Percentiles rank a stretch among this genome's conserved stretches.
phyloP scores from a whole-genome alignment of 2,113 vertebrate species.

The Columba janthina region DNA sequence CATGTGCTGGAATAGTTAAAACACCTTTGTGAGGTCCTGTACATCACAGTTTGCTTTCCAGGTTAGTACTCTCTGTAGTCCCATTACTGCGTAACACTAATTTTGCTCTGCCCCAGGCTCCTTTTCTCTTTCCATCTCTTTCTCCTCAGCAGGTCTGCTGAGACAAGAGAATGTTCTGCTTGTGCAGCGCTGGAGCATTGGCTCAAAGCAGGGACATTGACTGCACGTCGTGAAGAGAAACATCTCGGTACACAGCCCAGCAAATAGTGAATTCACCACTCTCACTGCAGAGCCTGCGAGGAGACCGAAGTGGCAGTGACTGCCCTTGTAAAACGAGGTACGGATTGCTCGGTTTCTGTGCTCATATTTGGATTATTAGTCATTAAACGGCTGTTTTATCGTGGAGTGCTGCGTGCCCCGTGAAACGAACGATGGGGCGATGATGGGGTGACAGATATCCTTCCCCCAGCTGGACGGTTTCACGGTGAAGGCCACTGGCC shows the following conservation, averaged over 20 bases:
- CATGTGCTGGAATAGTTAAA: not conserved
- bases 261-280: fast-evolving
- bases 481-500: fast-evolving
- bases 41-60: not conserved
- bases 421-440: fast-evolving
- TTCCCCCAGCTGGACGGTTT: not conserved
- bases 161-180: not conserved
- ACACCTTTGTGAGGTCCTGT: not conserved
- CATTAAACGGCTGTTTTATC: fast-evolving
- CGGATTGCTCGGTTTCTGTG: fast-evolving
- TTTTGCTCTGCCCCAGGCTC: not conserved
- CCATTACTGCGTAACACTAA: not conserved
- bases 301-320: fast-evolving
- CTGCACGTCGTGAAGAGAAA: not conserved
- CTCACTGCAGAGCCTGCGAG: fast-evolving
- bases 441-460: too few relatives aligned
- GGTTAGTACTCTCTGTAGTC: not conserved
- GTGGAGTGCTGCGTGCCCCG: fast-evolving
- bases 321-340: fast-evolving
- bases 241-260: fast-evolving
- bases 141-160: fast-evolving
- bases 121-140: not conserved
- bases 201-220: fast-evolving
- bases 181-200: fast-evolving
- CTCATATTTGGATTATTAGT: fast-evolving